These are phyloP conservation scores for Gallinago paraguaiae DNA, from an alignment of 2,113 vertebrate species.

Conservation along the genomic window DNA sequence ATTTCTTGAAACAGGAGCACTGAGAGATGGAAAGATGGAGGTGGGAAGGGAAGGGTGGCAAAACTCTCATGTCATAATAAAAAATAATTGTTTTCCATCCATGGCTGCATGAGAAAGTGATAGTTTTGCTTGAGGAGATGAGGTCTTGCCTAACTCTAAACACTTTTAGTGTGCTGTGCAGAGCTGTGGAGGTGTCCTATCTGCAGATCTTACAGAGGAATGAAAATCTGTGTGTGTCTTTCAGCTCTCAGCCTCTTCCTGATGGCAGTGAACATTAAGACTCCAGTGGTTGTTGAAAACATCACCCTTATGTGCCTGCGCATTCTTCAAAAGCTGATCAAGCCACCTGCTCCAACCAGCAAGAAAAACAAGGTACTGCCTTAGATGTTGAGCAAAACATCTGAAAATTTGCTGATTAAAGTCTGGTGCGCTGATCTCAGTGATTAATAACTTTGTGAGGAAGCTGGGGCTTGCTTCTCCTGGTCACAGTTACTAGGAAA, in stretches of 20 bases:
- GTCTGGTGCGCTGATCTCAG: neutral
- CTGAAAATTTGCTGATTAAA: neutral
- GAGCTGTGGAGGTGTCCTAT: neutral
- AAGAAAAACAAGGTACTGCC: slow-evolving; percentile 95
- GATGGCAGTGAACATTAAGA: slow-evolving; percentile 98
- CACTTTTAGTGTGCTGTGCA: fast-evolving
- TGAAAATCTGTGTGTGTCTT: neutral
- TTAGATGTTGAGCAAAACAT: neutral
- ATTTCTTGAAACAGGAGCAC: neutral
- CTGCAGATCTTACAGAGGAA: neutral
- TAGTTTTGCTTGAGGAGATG: neutral
- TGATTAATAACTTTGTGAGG: neutral
- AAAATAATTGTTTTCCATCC: neutral
- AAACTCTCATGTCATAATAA: neutral
- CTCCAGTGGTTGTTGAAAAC: slow-evolving; percentile 98
- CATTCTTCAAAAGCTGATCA: slow-evolving; percentile 97
- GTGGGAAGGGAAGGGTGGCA: neutral
- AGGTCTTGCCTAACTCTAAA: neutral
- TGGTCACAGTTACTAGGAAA: neutral
- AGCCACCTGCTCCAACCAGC: slow-evolving; percentile 96
- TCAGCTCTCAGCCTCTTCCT: slow-evolving; percentile 95
- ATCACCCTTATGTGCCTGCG: slow-evolving; percentile 98
- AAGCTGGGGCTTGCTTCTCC: neutral
- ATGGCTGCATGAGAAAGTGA: neutral
- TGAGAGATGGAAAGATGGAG: neutral